Evolutionary conservation across 1,140 invertebrate genomes (phyloP).

Genomic region (Ptiloglossa arizonensis): DNA sequence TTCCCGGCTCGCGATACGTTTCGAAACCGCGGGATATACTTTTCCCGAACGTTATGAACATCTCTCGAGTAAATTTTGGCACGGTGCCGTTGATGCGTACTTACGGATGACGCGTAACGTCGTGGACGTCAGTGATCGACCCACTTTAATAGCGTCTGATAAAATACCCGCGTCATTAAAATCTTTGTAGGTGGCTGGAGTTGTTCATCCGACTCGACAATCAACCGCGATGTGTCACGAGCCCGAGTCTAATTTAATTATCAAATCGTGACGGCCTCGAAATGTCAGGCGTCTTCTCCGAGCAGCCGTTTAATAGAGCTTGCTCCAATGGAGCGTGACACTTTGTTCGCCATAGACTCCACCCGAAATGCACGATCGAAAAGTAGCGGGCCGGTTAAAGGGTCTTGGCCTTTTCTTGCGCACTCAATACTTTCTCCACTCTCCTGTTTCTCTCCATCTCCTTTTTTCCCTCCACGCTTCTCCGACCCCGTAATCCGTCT

Average conservation of each 20-base stretch:
- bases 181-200: slow-evolving; percentile 24
- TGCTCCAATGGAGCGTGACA: slow-evolving; percentile 16
- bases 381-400: slow-evolving; percentile 21
- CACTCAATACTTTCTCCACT: slow-evolving; percentile 42
- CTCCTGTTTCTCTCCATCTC: background rate
- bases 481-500: slow-evolving; percentile 42
- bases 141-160: slow-evolving; percentile 49
- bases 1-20: no score
- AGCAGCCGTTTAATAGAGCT: slow-evolving; percentile 23
- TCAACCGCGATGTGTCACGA: background rate
- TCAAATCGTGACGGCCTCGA: slow-evolving; percentile 43
- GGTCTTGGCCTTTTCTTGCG: slow-evolving; percentile 28
- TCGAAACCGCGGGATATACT: background rate
- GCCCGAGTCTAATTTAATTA: slow-evolving; percentile 48
- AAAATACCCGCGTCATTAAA: slow-evolving; percentile 49
- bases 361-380: slow-evolving; percentile 36
- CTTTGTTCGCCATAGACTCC: slow-evolving; percentile 11
- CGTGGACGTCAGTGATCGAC: slow-evolving; percentile 51
- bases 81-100: slow-evolving; percentile 32
- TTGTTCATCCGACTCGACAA: slow-evolving; percentile 45
- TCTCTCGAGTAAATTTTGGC: slow-evolving; percentile 51
- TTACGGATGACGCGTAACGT: slow-evolving; percentile 23
- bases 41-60: slow-evolving; percentile 2
- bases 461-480: slow-evolving; percentile 5
- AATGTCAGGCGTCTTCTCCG: slow-evolving; percentile 20